phyloP scores from a whole-genome alignment of 2,113 vertebrate species.

The Syrmaticus mikado region DNA sequence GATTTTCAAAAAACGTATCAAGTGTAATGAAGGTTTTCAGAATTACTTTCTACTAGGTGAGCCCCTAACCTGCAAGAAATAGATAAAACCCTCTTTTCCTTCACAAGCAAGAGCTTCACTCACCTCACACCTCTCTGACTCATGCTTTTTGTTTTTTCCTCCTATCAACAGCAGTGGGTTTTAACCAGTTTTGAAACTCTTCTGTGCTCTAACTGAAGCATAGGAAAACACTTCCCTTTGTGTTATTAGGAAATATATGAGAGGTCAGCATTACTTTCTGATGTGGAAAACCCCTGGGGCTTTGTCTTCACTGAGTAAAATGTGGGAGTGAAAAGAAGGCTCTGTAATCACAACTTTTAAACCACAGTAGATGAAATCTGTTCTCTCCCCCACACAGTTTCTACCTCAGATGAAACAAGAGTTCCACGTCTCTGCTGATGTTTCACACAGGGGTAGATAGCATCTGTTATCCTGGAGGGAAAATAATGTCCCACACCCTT shows the following conservation, averaged over 20 bases:
- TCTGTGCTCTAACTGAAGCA: background rate
- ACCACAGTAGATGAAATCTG: background rate
- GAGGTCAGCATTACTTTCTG: background rate
- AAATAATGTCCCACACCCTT: background rate
- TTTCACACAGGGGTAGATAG: background rate
- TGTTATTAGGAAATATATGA: background rate
- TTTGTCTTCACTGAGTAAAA: background rate
- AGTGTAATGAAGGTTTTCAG: background rate
- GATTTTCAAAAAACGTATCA: background rate
- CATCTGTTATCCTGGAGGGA: background rate
- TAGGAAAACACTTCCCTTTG: background rate
- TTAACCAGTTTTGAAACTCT: background rate
- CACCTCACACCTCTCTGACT: background rate
- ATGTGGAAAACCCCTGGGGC: background rate
- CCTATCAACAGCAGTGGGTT: fast-evolving
- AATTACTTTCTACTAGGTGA: background rate
- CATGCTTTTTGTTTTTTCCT: background rate
- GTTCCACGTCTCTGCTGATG: background rate
- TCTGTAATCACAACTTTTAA: background rate
- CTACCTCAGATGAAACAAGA: background rate
- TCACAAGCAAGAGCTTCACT: background rate
- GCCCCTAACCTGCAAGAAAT: fast-evolving
- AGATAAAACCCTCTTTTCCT: background rate
- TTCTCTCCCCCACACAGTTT: background rate
- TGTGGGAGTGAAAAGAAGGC: background rate